Conservation (phyloP, 2,888 invertebrate species). For the Drosophila kanekoi region DNA sequence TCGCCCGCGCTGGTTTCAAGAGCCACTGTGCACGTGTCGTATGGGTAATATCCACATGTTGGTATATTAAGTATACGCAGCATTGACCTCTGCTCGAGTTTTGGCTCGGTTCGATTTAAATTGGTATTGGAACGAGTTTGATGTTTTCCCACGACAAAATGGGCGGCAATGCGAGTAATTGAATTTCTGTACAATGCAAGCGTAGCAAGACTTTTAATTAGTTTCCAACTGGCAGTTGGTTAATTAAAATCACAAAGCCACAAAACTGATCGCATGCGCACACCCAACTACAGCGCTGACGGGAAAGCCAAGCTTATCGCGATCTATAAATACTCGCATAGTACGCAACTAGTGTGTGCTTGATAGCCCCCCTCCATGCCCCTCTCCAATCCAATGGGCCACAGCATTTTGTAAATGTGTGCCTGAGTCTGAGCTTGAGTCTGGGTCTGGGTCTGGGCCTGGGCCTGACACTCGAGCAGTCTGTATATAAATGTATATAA, state of each 20-base stretch:
- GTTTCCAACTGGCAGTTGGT: conserved; percentile 49
- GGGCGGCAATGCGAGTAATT: conserved; percentile 53
- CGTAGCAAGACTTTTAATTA: conserved; percentile 59
- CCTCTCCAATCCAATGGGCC: neutral
- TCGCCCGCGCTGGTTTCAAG: neutral
- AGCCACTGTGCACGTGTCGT: conserved; percentile 15
- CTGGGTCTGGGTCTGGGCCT: conserved; percentile 38
- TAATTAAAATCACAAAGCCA: conserved; percentile 61
- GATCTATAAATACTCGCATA: conserved; percentile 24
- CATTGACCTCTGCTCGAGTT: conserved; percentile 8
- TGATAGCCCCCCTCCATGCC: neutral
- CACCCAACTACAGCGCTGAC: conserved; percentile 20
- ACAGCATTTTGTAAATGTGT: neutral
- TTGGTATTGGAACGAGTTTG: conserved; percentile 46
- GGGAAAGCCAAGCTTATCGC: conserved; percentile 10
- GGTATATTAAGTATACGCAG: conserved; percentile 45
- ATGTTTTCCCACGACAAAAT: conserved; percentile 67
- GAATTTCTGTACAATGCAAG: conserved; percentile 42
- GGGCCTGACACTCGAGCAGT: conserved; percentile 20
- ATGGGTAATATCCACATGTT: conserved; percentile 25
- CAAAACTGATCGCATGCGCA: conserved; percentile 13
- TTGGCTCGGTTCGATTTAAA: conserved; percentile 22
- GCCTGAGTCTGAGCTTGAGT: neutral
- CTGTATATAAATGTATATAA: neutral
- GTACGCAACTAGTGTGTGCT: conserved; percentile 16